Percentiles rank a stretch among this genome's conserved stretches.
phyloP scores from a whole-genome alignment of 1,140 invertebrate genomes.

The Diachasma alloeum region DNA sequence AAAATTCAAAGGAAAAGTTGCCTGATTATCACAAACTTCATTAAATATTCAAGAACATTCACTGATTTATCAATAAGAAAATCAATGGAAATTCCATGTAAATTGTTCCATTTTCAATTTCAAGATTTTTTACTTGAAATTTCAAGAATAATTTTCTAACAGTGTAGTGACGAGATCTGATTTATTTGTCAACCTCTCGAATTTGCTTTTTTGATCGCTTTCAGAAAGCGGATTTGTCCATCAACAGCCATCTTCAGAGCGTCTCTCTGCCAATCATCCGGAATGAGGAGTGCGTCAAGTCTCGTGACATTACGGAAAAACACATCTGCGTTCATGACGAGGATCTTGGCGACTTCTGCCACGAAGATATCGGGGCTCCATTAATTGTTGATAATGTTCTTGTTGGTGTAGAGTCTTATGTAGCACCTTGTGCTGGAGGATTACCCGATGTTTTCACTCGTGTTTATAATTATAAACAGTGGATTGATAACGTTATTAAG shows the following conservation, averaged over 20 bases:
- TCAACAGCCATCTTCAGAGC: neutral
- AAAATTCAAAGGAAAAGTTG: no score
- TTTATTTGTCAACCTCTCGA: no score
- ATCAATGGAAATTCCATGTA: no score
- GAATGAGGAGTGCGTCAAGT: neutral
- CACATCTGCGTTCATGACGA: neutral
- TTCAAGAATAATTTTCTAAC: no score
- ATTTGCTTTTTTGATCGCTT: no score
- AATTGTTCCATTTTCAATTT: no score
- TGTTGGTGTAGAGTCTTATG: constrained; percentile 69
- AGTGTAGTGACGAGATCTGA: no score
- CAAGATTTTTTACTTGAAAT: no score
- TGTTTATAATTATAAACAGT: neutral
- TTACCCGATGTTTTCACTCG: constrained; percentile 62
- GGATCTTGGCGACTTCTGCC: neutral
- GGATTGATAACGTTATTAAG: neutral
- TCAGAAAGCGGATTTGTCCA: neutral
- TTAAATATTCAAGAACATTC: no score
- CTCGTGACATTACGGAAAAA: neutral
- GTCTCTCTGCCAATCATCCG: neutral
- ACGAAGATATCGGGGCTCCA: constrained; percentile 68
- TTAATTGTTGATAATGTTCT: constrained; percentile 53
- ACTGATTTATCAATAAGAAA: no score
- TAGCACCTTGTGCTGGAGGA: constrained; percentile 66
- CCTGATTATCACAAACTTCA: no score